A percentile compares a stretch with the other conserved stretches of the same genome.
phyloP scores from a whole-genome alignment of 2,888 invertebrate species.

The Listrodromus nycthemerus region DNA sequence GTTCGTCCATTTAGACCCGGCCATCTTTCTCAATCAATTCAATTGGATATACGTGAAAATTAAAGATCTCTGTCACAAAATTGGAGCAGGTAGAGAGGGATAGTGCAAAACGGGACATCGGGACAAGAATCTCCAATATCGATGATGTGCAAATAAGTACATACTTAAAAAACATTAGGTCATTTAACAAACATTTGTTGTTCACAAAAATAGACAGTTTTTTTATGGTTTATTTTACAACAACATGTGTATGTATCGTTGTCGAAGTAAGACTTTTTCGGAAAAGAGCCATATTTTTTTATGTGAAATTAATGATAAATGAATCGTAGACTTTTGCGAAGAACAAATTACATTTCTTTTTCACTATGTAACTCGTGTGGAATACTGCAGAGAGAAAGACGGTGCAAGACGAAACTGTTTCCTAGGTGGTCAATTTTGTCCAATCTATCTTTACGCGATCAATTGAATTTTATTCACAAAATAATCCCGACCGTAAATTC shows the following conservation, averaged over 20 bases:
- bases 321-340: neutral
- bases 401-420: neutral
- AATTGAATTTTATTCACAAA: neutral
- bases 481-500: neutral
- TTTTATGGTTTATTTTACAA: no score
- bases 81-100: neutral
- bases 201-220: no score
- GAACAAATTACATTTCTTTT: neutral
- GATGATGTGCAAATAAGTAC: no score
- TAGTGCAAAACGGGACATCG: neutral
- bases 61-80: neutral
- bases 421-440: neutral
- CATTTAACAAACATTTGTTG: no score
- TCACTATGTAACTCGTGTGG: neutral
- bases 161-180: no score
- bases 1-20: neutral
- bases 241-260: neutral
- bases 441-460: neutral
- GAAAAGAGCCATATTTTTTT: no score
- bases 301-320: no score
- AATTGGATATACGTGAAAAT: neutral
- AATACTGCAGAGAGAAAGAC: neutral
- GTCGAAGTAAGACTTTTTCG: no score
- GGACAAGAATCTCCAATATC: no score
- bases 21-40: neutral